phyloP scores from a whole-genome alignment of 2,113 vertebrate genomes.

The Cygnus buccinator region DNA sequence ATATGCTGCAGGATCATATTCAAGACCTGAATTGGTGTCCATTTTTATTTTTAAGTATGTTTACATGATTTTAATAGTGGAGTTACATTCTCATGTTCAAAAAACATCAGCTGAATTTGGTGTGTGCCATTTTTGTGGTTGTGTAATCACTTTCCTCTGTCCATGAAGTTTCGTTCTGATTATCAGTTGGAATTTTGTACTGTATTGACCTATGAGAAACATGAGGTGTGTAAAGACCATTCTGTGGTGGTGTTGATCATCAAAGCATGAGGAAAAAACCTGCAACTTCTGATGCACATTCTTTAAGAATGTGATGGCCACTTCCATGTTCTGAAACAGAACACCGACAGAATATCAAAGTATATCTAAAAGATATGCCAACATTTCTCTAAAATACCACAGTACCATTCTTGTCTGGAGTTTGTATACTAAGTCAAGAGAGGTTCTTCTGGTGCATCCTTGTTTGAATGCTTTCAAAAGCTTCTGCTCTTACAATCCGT shows the following conservation, averaged over 20 bases:
- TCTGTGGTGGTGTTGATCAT: background rate
- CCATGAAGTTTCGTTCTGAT: background rate
- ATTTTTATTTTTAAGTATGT: background rate
- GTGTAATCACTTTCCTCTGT: background rate
- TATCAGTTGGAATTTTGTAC: background rate
- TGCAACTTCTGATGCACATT: background rate
- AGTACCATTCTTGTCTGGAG: background rate
- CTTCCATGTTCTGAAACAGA: background rate
- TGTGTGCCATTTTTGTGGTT: background rate
- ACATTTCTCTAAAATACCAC: background rate
- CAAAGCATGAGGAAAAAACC: rapidly evolving
- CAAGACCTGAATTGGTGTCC: background rate
- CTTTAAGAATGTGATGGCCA: background rate
- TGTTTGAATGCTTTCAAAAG: background rate
- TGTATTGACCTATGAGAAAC: background rate
- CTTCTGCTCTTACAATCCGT: background rate
- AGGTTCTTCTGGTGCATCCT: background rate
- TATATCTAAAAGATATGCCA: background rate
- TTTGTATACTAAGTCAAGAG: background rate
- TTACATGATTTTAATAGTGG: background rate
- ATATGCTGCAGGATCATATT: background rate
- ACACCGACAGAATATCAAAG: background rate
- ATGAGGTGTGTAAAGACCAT: background rate
- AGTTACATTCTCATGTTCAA: background rate
- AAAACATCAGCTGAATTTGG: background rate